These are phyloP conservation scores for Echeneis naucrates DNA, from an alignment of 2,797 vertebrate genomes.

Conservation along the genomic window DNA sequence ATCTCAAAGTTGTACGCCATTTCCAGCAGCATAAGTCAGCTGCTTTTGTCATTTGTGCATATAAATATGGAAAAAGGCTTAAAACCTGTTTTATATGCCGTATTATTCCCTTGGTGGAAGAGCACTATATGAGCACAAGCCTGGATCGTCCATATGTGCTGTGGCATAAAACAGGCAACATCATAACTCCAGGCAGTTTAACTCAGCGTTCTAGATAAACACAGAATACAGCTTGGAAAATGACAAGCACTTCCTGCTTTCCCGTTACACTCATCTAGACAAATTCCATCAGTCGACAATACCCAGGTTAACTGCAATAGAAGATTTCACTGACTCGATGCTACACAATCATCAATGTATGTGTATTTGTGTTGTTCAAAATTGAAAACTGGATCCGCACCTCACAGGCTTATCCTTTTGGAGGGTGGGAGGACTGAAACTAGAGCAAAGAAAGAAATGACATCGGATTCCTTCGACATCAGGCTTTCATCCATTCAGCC, in stretches of 20 bases:
- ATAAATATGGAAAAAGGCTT: neutral
- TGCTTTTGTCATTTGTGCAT: neutral
- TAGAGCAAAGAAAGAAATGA: constrained; percentile 24
- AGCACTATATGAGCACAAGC: neutral
- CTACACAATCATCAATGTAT: neutral
- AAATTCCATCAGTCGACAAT: constrained; percentile 53
- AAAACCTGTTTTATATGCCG: neutral
- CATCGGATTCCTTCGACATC: constrained; percentile 37
- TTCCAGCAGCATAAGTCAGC: neutral
- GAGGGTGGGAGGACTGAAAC: constrained; percentile 26
- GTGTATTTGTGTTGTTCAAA: constrained; percentile 24
- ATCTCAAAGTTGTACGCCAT: neutral
- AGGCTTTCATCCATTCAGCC: constrained; percentile 19
- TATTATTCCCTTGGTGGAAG: neutral
- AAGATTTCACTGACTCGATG: constrained; percentile 43
- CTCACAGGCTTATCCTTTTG: constrained; percentile 26
- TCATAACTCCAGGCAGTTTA: constrained; percentile 54
- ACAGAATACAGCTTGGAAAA: constrained; percentile 62
- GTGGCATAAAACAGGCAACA: constrained; percentile 38
- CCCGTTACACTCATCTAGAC: constrained; percentile 44
- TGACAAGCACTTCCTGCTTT: constrained; percentile 26
- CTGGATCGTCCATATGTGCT: constrained; percentile 12
- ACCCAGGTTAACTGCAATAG: constrained; percentile 39
- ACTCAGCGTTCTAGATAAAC: constrained; percentile 47
- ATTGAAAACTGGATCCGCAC: constrained; percentile 20